Conservation (phyloP, 2,888 invertebrate genomes). For the Lithophane socia region DNA sequence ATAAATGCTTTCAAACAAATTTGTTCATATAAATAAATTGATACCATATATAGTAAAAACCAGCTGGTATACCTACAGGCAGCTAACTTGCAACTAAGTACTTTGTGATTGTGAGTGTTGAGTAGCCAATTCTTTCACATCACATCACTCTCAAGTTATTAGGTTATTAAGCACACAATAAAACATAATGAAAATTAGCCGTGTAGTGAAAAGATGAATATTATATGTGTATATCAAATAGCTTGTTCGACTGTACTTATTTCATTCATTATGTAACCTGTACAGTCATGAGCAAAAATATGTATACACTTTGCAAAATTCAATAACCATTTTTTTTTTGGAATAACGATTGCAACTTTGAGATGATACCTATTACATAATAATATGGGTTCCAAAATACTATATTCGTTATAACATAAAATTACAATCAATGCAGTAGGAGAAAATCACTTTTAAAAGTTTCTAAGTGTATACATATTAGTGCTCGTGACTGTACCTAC, state of each 20-base stretch:
- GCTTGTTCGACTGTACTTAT: background rate
- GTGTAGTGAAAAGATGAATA: background rate
- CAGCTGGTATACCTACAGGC: background rate
- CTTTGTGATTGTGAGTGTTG: background rate
- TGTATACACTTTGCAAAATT: no score
- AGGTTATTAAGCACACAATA: background rate
- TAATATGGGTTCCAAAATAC: no score
- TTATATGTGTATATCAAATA: background rate
- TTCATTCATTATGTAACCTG: background rate
- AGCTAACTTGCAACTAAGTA: background rate
- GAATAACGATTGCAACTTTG: no score
- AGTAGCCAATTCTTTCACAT: background rate
- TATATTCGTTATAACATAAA: no score
- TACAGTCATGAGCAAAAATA: no score
- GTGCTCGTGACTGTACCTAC: no score
- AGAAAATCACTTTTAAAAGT: no score
- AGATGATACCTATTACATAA: no score
- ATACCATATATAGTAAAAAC: no score
- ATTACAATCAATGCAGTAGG: no score
- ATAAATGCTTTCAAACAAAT: background rate
- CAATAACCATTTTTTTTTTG: no score
- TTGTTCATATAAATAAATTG: background rate
- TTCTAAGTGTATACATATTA: no score
- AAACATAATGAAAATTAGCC: background rate
- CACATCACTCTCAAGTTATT: background rate